Evolutionary conservation across 2,888 invertebrate genomes (phyloP), one percentile per base, ranked within the genome.

Genomic region (Eupithecia exiguata): DNA sequence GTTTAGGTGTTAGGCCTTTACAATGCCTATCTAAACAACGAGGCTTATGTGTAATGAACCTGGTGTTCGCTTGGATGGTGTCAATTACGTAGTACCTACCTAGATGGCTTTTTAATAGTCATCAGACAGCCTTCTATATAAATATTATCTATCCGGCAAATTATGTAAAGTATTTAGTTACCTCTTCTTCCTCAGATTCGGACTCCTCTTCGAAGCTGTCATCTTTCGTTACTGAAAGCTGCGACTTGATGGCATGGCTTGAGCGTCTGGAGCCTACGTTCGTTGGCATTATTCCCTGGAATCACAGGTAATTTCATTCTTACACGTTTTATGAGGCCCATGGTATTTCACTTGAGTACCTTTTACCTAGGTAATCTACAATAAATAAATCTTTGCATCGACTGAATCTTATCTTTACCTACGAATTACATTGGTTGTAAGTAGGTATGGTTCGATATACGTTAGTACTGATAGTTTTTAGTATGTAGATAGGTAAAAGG

Each of bases 151-250:
- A n/a, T 62, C 16, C 16, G 16, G 7, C 6, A 4, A 62, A 2
- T 10, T 35, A n/a, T n/a, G 35, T n/a, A 36, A 38, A 65, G 18
- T 65, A 18, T 35, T 14, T 65, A 35, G 10, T 88, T 88, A 94
- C 95, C 89, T 95, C 95, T 78, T 95, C 95, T 36, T 88, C 91
- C 70, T 95, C 94, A n/a, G 95, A 95, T 80, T 94, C 94, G 38
- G 93, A 91, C 81, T 95, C 94, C 82, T 95, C 94, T 83, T 95
- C 95, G 80, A 95, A 95, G 72, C 95, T 95, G 72, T 95, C 93
- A 78, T 94, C 95, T 88, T 88, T 94, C 74, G 93, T 95, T 58
- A 94, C 91, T 3, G 94, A 94, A 3, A 94, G 88, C 77, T 95
- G 95, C 5, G 73, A 73, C 74, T 87, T 94, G 80, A 94, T 89